These are phyloP conservation scores for Aleiodes sp. DNA, from an alignment of 1,140 invertebrate species.

Conservation along the genomic window DNA sequence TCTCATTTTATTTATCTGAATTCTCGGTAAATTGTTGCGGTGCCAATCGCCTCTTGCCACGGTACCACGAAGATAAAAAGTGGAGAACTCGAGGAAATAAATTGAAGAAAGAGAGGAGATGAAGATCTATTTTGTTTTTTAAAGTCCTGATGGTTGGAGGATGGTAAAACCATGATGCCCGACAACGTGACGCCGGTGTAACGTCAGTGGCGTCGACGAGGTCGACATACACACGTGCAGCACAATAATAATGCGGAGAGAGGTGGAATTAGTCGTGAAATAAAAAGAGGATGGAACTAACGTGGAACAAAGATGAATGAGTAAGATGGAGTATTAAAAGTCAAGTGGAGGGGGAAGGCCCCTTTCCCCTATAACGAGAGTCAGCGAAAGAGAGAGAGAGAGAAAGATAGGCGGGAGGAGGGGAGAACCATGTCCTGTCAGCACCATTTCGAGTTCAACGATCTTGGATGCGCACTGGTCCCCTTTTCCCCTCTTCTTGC, in stretches of 20 bases:
- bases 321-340: not conserved
- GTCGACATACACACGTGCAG: conserved; percentile 16
- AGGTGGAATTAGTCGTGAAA: conserved; percentile 4
- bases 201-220: conserved; percentile 30
- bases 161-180: conserved; percentile 1
- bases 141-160: conserved; percentile 1
- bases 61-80: not conserved
- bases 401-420: conserved; percentile 8
- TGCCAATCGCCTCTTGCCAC: not conserved
- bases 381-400: conserved; percentile 18
- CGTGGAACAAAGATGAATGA: conserved; percentile 10
- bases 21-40: conserved; percentile 6
- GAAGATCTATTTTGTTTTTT: not conserved
- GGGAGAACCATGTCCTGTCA: conserved; percentile 53
- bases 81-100: not conserved
- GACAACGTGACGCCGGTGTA: conserved; percentile 32
- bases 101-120: not conserved
- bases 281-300: conserved; percentile 7
- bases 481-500: conserved; percentile 1
- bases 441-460: conserved; percentile 61
- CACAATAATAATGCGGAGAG: not conserved
- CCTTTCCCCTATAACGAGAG: conserved; percentile 28
- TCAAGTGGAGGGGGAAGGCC: conserved; percentile 5
- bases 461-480: conserved; percentile 48
- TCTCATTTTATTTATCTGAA: conserved; percentile 17